phyloP scores from a whole-genome alignment of 2,888 invertebrate species.

The Trichacis sp. region DNA sequence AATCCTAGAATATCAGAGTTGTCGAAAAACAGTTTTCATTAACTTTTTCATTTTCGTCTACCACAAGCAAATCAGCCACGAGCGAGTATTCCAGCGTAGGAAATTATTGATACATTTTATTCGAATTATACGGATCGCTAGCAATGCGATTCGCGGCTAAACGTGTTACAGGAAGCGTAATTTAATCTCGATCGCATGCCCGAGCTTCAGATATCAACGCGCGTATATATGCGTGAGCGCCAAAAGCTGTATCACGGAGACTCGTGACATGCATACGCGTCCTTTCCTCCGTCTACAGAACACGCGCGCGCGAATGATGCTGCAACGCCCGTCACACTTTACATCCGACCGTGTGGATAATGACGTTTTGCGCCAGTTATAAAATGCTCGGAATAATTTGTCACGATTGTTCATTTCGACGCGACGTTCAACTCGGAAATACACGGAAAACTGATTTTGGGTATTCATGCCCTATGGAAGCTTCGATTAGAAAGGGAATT shows the following conservation, averaged over 20 bases:
- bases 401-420: conserved; percentile 66
- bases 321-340: conserved; percentile 13
- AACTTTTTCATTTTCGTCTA: not conserved
- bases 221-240: conserved; percentile 38
- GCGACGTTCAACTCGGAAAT: conserved; percentile 50
- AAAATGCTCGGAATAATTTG: conserved; percentile 68
- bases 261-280: conserved; percentile 51
- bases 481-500: not conserved
- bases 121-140: conserved; percentile 65
- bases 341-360: conserved; percentile 50
- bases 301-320: conserved; percentile 4
- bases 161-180: conserved; percentile 66
- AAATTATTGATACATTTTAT: conserved; percentile 54
- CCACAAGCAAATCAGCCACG: not conserved
- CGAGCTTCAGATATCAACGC: conserved; percentile 40
- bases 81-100: not conserved
- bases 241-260: conserved; percentile 25
- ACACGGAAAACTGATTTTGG: not conserved
- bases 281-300: conserved; percentile 21
- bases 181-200: conserved; percentile 59
- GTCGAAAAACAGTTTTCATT: conserved; percentile 1
- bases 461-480: not conserved
- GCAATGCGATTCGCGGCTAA: conserved; percentile 66
- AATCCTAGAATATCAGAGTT: no score
- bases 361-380: conserved; percentile 66